Evolutionary conservation across 2,113 vertebrate species (phyloP), one percentile per base, ranked within the genome.

Genomic region (Peromyscus californicus): DNA sequence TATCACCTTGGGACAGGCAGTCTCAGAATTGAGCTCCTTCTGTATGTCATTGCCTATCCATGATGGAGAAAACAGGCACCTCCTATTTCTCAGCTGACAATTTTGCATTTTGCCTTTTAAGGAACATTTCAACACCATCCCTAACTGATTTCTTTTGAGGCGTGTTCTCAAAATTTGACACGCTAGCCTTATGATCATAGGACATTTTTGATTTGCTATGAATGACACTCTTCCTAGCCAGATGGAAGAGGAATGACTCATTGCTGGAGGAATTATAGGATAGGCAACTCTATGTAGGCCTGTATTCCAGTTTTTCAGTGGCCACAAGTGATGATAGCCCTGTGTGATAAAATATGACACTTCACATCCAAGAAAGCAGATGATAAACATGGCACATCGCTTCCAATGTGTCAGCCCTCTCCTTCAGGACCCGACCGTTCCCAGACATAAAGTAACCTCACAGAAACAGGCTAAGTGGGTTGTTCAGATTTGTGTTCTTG

Each of bases 401-500:
- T 75, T 65, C 45, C 45, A 11, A 48, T 29, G 3, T 29, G 26
- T 11, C 24, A 88, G 29, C 16, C 75, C 94, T 95, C 67, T 84
- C 65, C 89, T 70, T 51, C 11, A 65, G 74, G 89, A 88, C 36
- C 29, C 88, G 69, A 61, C 65, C n/a, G 22, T 29, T 78, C 59
- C 33, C 48, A 63, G 74, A 76, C 29, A 61, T 90, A 63, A 48
- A 94, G 90, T 36, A 45, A 19, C 67, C 80, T 93, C 15, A 4
- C 65, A 82, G 59, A 90, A 91, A 89, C 72, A 94, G 72, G 45
- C 70, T 86, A 96, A 95, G 57, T 54, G 63, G 74, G 33, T 87
- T 93, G 69, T 97, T 80, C 69, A 88, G 48, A 59, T 91, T 36
- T 61, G 76, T 67, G 80, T 61, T 96, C 95, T 95, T 92, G 75